A percentile compares a stretch with the other conserved stretches of the same genome.
Evolutionary conservation across 1,140 invertebrate genomes (phyloP).

Genomic region (Drosophila insularis): DNA sequence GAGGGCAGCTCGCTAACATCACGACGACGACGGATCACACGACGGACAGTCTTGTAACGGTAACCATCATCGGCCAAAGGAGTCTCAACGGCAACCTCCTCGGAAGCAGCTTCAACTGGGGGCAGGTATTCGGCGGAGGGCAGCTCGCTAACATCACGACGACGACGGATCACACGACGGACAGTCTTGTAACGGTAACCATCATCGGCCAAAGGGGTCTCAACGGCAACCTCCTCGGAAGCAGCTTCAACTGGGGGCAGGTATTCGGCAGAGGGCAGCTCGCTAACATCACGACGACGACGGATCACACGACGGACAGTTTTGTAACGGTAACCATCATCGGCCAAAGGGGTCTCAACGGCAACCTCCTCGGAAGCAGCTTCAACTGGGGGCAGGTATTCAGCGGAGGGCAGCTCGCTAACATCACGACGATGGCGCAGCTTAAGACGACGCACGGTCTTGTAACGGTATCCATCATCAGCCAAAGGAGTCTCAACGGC

Average conservation of each 20-base stretch:
- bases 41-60: slow-evolving; percentile 63
- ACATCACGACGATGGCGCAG: slow-evolving; percentile 70
- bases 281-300: slow-evolving; percentile 60
- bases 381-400: slow-evolving; percentile 59
- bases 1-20: slow-evolving; percentile 53
- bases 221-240: slow-evolving; percentile 30
- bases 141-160: slow-evolving; percentile 67
- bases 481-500: slow-evolving; percentile 55
- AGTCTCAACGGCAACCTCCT: slow-evolving; percentile 28
- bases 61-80: slow-evolving; percentile 61
- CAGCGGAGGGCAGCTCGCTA: slow-evolving; percentile 35
- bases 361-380: slow-evolving; percentile 37
- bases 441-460: slow-evolving; percentile 60
- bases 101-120: slow-evolving; percentile 37
- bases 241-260: slow-evolving; percentile 45
- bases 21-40: slow-evolving; percentile 54
- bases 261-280: slow-evolving; percentile 46
- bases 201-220: slow-evolving; percentile 52
- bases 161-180: slow-evolving; percentile 61
- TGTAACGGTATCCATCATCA: slow-evolving; percentile 67
- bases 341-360: slow-evolving; percentile 30
- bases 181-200: slow-evolving; percentile 73
- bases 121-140: slow-evolving; percentile 59
- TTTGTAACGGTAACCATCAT: slow-evolving; percentile 65
- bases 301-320: slow-evolving; percentile 51